Evolutionary conservation across 2,113 vertebrate species (phyloP).

Genomic region (Etheostoma cragini): DNA sequence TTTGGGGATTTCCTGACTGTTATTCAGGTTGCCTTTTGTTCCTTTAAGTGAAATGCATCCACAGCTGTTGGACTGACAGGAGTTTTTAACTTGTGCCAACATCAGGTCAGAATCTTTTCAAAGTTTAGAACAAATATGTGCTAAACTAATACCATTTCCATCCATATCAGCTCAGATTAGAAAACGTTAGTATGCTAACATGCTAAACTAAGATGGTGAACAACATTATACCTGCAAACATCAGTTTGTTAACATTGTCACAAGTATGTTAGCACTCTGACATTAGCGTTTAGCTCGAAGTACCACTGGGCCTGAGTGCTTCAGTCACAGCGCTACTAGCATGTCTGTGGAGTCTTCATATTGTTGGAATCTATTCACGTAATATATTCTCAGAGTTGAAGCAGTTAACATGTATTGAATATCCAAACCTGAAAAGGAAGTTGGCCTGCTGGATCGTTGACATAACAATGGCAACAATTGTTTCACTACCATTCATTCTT

Average conservation of each 20-base stretch:
- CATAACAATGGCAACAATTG: no score
- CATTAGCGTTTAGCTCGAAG: background rate
- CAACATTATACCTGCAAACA: conserved; percentile 1
- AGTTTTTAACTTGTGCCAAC: background rate
- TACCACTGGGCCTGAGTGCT: background rate
- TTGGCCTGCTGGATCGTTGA: background rate
- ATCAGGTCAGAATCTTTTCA: background rate
- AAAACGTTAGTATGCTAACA: background rate
- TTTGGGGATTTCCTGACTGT: background rate
- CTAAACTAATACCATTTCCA: background rate
- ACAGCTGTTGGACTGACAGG: background rate
- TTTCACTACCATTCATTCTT: background rate
- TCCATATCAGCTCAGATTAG: background rate
- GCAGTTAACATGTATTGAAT: background rate
- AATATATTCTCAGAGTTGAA: background rate
- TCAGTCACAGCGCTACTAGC: background rate
- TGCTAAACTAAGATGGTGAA: background rate
- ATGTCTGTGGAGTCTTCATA: background rate
- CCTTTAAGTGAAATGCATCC: background rate
- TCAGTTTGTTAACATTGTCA: background rate
- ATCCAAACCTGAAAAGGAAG: background rate
- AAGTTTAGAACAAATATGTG: background rate
- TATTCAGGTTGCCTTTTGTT: background rate
- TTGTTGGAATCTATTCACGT: background rate
- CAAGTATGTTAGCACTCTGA: background rate